Base-by-base conservation (phyloP, 2,113 vertebrate genomes). In the Euleptes europaea region DNA sequence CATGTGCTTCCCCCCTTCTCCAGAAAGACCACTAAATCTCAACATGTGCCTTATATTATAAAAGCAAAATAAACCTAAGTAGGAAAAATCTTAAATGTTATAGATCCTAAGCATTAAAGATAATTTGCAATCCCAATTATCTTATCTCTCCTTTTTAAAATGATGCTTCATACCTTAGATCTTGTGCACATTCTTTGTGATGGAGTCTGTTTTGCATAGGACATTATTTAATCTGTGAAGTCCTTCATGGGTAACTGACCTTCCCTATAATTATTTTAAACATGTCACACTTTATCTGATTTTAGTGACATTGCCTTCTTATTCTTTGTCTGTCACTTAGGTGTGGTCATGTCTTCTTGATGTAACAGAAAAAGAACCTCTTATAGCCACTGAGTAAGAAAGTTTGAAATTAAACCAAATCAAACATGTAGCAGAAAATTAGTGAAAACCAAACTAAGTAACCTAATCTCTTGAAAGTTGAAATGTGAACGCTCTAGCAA, bases 141-240 rank as follows among this genome's bases (percentile, higher is more conserved):
- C 57, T 57, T 19, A 57, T 57, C 54, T 57, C 54, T 57, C 54
- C 15, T 19, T 57, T 57, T 23, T 21, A 57, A 23, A 57, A 57
- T 5, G 84, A 93, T 51, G 93, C 44, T 47, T 87, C 79, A 67
- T 86, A 94, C 88, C 88, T 78, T 78, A 51, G 83, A 0, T 90
- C 81, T 88, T 76, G 82, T 86, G 65, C 63, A 23, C 79, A 47
- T 82, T 65, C 82, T 9, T 94, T 91, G 35, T 91, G 89, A 92
- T 86, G 87, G 57, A 91, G 94, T 93, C 72, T 82, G 14, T 91
- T 92, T 90, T 90, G 86, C 95, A 95, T 23, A 84, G 93, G 95
- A 87, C 88, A 21, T 88, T 92, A 91, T 90, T 70, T 92, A 96
- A 95, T 94, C 95, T 96, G 97, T 97, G 95, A 97, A 93, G 92